Base-by-base conservation (phyloP, 2,888 invertebrate species). In the Zaprionus obscuricornis region DNA sequence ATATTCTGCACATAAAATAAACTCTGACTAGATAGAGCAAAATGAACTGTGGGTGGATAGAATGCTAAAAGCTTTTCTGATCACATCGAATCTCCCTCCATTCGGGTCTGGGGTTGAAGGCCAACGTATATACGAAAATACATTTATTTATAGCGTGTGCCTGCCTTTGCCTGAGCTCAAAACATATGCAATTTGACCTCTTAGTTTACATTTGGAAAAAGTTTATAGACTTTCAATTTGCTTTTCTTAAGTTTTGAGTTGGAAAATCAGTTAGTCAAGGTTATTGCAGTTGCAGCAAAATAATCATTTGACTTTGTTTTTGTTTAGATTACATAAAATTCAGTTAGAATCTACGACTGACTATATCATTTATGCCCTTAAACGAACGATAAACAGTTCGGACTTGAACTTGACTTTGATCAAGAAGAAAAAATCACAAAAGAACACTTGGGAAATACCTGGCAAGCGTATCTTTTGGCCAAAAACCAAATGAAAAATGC, bases 321-420 rank as follows among this genome's bases (percentile, higher is more conserved):
- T 83, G 66, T 83, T 71, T 59, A 62, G 39, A 52, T 78, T 70
- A 67, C 33, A 40, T 74, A 76, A 76, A 46, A 16, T 4, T 2
- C 18, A 17, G 10, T 5, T n/a, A 27, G 14, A 37, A 52, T 49
- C 29, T 29, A 16, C n/a, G n/a, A n/a, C n/a, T n/a, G n/a, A 17
- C 6, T 27, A 26, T 33, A n/a, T 18, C n/a, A 24, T 29, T 37
- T 45, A 43, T 67, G 56, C 63, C 85, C 71, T 82, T 74, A 78
- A 70, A 47, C 22, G 33, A 58, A 54, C 66, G 27, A 56, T 46
- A 29, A 42, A 50, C 66, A 39, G 29, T n/a, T 46, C 64, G 47
- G 59, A 68, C 83, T 83, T 78, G 85, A 78, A 85, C 78, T 85
- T 78, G 85, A 78, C 79, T 68, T 66, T 75, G 29, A 11, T 10